Evolutionary conservation across 2,888 invertebrate species (phyloP), one percentile per base, ranked within the genome.

Genomic region (Octonoba sinensis): DNA sequence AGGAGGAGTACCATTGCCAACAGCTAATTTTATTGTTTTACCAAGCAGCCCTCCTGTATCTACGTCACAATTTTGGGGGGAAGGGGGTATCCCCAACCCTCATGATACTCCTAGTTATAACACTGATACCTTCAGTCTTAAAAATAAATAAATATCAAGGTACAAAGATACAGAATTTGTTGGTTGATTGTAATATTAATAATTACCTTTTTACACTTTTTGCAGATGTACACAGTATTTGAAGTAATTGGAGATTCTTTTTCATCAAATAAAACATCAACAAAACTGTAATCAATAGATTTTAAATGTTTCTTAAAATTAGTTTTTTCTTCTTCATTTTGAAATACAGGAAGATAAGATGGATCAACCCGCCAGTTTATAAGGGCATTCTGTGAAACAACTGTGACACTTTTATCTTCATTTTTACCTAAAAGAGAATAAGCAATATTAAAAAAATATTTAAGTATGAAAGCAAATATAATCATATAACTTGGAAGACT

Each of bases 301-400:
- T 83, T 83, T n/a, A 83, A 3, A 54, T 78, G 73, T 1, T 74
- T 51, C 44, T 83, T 78, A 74, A 83, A 83, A 11, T 49, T 78
- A 15, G 22, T 18, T 51, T 65, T 67, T 59, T 83, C 83, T n/a
- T 44, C 59, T 18, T 83, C 78, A 59, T 59, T 54, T 49, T 47
- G 36, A 69, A 83, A 83, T 8, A 78, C 44, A 12, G 64, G 83
- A n/a, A 83, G 22, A 59, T 83, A 73, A 16, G 57, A 24, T 36
- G 83, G 83, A 46, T 83, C 83, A 24, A 65, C 47, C 51, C 78
- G 67, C 83, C 82, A 83, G 16, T 83, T 72, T 18, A 18, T 27
- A 15, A 54, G 51, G 4, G 24, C 20, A 70, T 78, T 83, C 24
- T 18, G 36, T 6, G 36, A 36, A 36, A 11, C 36, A 36, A 8